Base-by-base conservation (phyloP, 2,113 vertebrate species). In the Melanerpes formicivorus region DNA sequence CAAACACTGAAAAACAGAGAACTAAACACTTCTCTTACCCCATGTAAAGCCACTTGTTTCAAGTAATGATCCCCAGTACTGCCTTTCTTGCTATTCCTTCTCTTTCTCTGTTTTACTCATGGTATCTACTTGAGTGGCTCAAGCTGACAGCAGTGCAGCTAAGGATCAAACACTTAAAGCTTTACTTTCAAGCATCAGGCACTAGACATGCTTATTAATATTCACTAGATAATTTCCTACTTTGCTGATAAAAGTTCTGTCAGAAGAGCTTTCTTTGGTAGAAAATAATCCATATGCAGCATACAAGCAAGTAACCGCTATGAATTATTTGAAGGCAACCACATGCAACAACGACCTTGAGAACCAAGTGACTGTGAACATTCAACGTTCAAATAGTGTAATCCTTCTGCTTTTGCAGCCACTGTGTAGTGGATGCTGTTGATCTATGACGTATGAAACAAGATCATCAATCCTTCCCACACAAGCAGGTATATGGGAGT, bases 101-200 rank as follows among this genome's bases (percentile, higher is more conserved):
- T 89, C 23, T 81, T 64, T 59, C 18, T 88, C 78, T 32, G 10
- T 90, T 90, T 95, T 67, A 72, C 44, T 66, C 62, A 15, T 30
- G 42, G 15, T 84, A 80, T 66, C 46, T 73, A 5, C 89, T 86
- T 91, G 40, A 69, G 32, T 85, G 85, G 83, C 90, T 95, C 62
- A 55, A 87, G 34, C 58, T 80, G 59, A 87, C 56, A 81, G 55
- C 55, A 56, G 27, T 6, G 78, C 58, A 92, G 52, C 79, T 88
- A 90, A 73, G 82, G 83, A 95, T 94, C 96, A 96, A 94, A 94
- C 75, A 95, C 62, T 95, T 93, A 64, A 37, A 83, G 23, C 52
- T 69, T 59, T 82, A n/a, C 59, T 94, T 95, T 96, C 60, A 89
- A 59, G 29, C 55, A 88, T 88, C 52, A 81, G 29, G 37, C 37